Conservation (phyloP, 2,888 invertebrate species). For the Caradrina clavipalpis region DNA sequence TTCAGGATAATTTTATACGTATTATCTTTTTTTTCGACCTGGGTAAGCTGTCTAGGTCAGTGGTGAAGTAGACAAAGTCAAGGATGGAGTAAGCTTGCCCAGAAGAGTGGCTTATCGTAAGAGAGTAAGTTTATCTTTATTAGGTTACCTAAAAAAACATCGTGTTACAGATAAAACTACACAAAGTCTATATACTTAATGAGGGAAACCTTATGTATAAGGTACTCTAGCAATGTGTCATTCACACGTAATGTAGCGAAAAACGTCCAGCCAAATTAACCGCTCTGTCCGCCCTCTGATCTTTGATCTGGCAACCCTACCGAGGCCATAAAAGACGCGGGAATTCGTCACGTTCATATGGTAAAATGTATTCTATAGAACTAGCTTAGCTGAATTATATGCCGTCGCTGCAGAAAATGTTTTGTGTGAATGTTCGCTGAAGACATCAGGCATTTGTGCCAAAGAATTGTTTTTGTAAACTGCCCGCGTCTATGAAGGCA, state of each 20-base stretch:
- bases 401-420: constrained; percentile 46
- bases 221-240: background rate
- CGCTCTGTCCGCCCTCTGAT: constrained; percentile 31
- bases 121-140: background rate
- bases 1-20: background rate
- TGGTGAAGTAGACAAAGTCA: no score
- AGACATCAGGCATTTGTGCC: constrained; percentile 50
- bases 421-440: constrained; percentile 26
- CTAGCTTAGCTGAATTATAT: constrained; percentile 47
- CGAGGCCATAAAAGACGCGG: constrained; percentile 57
- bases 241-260: constrained; percentile 38
- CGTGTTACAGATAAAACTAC: background rate
- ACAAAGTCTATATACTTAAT: background rate
- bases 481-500: constrained; percentile 9
- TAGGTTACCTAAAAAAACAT: background rate
- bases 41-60: no score
- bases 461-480: constrained; percentile 50
- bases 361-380: constrained; percentile 58
- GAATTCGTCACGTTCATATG: constrained; percentile 48
- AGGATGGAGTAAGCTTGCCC: no score
- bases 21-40: no score
- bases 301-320: constrained; percentile 49
- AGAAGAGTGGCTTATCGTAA: no score
- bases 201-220: background rate
- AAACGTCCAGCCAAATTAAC: constrained; percentile 40